These are phyloP conservation scores for Glyptemys insculpta DNA, from an alignment of 2,797 vertebrate species.

Conservation along the genomic window DNA sequence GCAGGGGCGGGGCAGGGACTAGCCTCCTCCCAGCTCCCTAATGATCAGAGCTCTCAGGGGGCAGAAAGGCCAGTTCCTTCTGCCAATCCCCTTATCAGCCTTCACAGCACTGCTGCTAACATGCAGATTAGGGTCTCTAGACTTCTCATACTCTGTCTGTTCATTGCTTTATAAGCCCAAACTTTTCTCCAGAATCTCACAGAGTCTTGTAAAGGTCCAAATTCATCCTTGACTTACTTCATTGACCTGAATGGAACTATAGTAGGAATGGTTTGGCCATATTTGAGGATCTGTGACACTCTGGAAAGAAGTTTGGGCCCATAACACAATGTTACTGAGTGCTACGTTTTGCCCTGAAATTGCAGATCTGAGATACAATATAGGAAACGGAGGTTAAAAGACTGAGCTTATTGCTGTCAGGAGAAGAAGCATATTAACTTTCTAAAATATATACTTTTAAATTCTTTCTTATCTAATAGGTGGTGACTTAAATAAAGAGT, in stretches of 20 bases:
- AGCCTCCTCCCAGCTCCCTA: neutral
- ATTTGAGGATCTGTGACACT: neutral
- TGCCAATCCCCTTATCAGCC: neutral
- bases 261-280: neutral
- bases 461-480: constrained; percentile 64
- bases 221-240: neutral
- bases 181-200: neutral
- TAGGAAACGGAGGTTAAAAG: neutral
- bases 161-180: neutral
- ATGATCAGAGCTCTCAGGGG: neutral
- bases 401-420: neutral
- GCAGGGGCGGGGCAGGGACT: no score
- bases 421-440: constrained; percentile 50
- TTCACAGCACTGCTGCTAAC: neutral
- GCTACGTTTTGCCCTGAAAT: neutral
- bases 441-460: constrained; percentile 21
- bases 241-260: neutral
- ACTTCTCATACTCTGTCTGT: neutral
- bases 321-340: neutral
- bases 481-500: constrained; percentile 37
- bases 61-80: neutral
- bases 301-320: neutral
- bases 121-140: neutral
- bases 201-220: neutral
- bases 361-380: neutral